A percentile compares a stretch with the other conserved stretches of the same genome.
Conservation (phyloP, 2,113 vertebrate species). For the Campylorhamphus procurvoides region DNA sequence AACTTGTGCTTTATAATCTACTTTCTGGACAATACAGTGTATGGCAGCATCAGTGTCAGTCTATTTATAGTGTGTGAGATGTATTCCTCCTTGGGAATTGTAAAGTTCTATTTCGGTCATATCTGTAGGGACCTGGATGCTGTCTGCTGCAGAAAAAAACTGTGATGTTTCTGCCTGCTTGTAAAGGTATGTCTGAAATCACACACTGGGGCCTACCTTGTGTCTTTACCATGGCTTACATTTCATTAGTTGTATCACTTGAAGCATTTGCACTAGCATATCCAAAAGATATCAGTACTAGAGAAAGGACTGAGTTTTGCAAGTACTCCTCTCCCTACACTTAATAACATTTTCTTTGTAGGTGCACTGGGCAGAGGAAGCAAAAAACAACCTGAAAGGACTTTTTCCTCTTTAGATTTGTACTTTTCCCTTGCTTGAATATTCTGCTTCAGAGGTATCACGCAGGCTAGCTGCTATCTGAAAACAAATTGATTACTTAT, state of each 20-base stretch:
- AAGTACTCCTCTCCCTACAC: not conserved
- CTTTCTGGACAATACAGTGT: not conserved
- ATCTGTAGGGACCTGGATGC: not conserved
- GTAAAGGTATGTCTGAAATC: not conserved
- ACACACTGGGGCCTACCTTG: not conserved
- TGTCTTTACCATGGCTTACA: not conserved
- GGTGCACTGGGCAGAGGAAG: not conserved
- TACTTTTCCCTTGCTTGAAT: not conserved
- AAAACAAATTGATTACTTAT: not conserved
- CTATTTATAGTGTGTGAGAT: not conserved
- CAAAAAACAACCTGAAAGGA: not conserved
- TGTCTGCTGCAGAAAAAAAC: not conserved
- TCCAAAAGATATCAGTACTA: not conserved
- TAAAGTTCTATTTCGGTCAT: not conserved
- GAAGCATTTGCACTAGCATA: not conserved
- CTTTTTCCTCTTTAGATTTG: not conserved
- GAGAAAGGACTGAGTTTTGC: not conserved
- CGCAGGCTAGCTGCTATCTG: not conserved
- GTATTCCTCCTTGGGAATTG: not conserved
- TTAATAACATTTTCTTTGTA: not conserved
- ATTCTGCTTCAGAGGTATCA: not conserved
- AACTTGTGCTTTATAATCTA: not conserved
- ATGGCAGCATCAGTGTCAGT: not conserved
- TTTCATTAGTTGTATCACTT: not conserved
- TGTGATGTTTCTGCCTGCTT: not conserved